Percentiles rank a stretch among this genome's conserved stretches.
Evolutionary conservation across 2,888 invertebrate genomes (phyloP).

Genomic region (Thyatira batis): DNA sequence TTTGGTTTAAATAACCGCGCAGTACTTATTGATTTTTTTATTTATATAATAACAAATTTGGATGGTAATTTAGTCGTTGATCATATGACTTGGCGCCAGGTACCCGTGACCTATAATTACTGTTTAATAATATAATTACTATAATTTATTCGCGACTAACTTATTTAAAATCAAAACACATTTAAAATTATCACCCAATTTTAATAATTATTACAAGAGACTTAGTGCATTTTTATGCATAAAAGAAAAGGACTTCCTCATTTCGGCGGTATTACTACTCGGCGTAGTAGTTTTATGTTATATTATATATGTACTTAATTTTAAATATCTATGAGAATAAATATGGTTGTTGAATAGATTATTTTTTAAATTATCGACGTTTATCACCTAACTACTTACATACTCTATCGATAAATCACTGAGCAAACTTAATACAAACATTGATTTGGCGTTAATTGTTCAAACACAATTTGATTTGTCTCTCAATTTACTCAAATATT

Average conservation of each 20-base stretch:
- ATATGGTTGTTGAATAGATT: background rate
- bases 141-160: background rate
- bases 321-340: too few species aligned
- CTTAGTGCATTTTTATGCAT: background rate
- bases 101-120: background rate
- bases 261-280: too few species aligned
- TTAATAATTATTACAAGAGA: background rate
- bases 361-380: background rate
- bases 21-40: background rate
- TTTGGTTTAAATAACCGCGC: background rate
- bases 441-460: conserved; percentile 35
- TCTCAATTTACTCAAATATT: conserved; percentile 42
- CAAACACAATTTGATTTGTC: conserved; percentile 37
- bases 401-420: background rate
- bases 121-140: too few species aligned
- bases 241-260: too few species aligned
- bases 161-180: background rate
- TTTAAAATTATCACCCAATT: background rate
- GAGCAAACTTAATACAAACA: conserved; percentile 27
- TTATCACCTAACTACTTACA: background rate
- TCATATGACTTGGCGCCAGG: background rate
- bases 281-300: too few species aligned
- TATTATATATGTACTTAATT: too few species aligned
- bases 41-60: background rate
- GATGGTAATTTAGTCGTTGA: background rate